Evolutionary conservation across 30 jellyfish, hydroid and myxozoan genomes (phyloP).

Genomic region (Aurelia aurita complex sp. Pacific): DNA sequence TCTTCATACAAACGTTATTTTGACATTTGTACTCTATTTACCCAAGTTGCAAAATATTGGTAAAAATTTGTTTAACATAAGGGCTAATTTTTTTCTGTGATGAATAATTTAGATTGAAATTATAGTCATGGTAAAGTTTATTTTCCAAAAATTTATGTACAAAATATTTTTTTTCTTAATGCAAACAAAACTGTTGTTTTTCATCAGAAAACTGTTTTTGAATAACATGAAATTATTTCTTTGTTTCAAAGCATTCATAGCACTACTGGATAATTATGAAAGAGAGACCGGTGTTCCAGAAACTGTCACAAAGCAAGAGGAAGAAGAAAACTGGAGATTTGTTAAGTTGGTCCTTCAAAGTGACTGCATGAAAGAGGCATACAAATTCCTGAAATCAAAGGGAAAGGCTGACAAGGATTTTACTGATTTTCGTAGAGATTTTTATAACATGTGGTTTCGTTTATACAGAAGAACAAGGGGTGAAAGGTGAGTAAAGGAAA

Average conservation of each 20-base stretch:
- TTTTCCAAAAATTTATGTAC: no score
- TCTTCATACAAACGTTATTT: no score
- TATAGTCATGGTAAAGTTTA: no score
- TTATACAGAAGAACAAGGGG: slow-evolving; percentile 81
- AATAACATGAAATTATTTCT: not conserved
- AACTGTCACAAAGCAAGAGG: slow-evolving; percentile 71
- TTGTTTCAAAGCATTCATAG: slow-evolving; percentile 79
- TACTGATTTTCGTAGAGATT: slow-evolving; percentile 53
- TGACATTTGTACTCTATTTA: no score
- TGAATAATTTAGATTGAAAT: no score
- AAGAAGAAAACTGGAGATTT: slow-evolving; percentile 73
- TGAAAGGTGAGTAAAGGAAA: slow-evolving; percentile 47
- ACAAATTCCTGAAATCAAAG: slow-evolving; percentile 55
- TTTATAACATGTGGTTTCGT: slow-evolving; percentile 84
- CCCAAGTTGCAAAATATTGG: no score
- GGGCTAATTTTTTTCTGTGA: no score
- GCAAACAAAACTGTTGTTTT: no score
- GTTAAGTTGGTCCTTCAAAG: slow-evolving; percentile 58
- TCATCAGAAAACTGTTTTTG: no score
- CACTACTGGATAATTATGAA: slow-evolving; percentile 83
- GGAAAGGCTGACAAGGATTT: slow-evolving; percentile 41
- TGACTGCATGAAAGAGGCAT: slow-evolving; percentile 76
- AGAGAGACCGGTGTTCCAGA: slow-evolving; percentile 81
- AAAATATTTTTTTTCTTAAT: no score
- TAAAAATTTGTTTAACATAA: no score